Evolutionary conservation across 2,888 invertebrate species (phyloP), one percentile per base, ranked within the genome.

Genomic region (Tipula unca): DNA sequence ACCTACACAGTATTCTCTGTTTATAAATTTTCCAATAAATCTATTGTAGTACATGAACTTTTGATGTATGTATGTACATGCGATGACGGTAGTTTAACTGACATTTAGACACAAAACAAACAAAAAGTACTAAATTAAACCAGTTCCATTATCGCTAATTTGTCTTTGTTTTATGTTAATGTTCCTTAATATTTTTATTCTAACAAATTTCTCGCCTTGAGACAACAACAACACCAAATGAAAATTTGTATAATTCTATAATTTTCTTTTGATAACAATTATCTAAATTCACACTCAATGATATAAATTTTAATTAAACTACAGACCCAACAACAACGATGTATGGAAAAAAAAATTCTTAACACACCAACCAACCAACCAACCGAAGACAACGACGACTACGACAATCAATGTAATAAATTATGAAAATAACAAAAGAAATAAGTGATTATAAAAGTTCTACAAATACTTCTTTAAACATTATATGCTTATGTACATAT

Each of bases 391-490:
- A 48, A 48, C n/a, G 39, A 39, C n/a, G 48, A 48, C 48, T 17
- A 48, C 69, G 69, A 69, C 69, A 69, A 69, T 69, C 69, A 69
- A 69, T 69, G 69, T 69, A 69, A 69, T 69, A 69, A 69, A 69
- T 69, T 69, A 69, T 69, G 8, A 25, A 69, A 69, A 25, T 25
- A 69, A 69, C 69, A 69, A 69, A 69, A 69, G 69, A 69, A 69
- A 48, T 25, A 69, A 69, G 25, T 69, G 69, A 69, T 69, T 69
- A 69, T 25, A 69, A 69, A 25, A 69, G 69, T 25, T 69, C 2
- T 14, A 48, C 48, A 48, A 48, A 48, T 48, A 48, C 48, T 48
- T n/a, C 48, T 48, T 48, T 48, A 48, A 48, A 17, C 69, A 25
- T n/a, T n/a, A n/a, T n/a, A n/a, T n/a, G n/a, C n/a, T n/a, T n/a